Evolutionary conservation across 2,888 invertebrate genomes (phyloP), one percentile per base, ranked within the genome.

Genomic region (Phymatocera aterrima): DNA sequence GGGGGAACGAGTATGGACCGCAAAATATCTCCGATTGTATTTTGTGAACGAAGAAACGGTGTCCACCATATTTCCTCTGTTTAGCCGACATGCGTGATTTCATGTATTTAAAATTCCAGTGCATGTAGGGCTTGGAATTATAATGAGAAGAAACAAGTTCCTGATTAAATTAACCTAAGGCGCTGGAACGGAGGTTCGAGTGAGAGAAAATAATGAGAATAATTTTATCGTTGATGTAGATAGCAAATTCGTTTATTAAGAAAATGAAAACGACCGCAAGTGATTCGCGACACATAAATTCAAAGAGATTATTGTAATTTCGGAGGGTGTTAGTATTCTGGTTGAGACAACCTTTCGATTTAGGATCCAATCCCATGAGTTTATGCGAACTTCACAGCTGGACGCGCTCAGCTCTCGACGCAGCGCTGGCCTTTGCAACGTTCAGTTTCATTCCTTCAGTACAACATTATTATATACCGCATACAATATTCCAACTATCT

Each of bases 381-480:
- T 86, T 86, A 86, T 86, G 86, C 86, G 85, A 82, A 83, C 82
- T 85, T 84, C 86, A 83, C 86, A 86, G 86, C 85, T 85, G 86
- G 86, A 79, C 74, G 82, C 31, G 57, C 10, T 6, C 12, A 18
- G 18, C n/a, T 18, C 28, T 28, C 18, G n/a, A 72, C 72, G 80
- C 80, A 79, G 70, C n/a, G n/a, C 34, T 81, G 85, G 85, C 82
- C 83, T 86, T 18, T n/a, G 37, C 61, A 18, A 85, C 84, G 79
- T 37, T 80, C 83, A 81, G 65, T 79, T 81, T 83, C 80, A 68
- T 79, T 81, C 83, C 80, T 79, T 80, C 81, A 77, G 80, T 83
- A 74, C 84, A 83, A 74, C 65, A 34, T 79, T 79, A 79, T 77
- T 77, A 77, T 61, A 60, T n/a, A n/a, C 48, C 43, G 8, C n/a